phyloP scores from a whole-genome alignment of 2,797 vertebrate species.

The Myotis findleyi region DNA sequence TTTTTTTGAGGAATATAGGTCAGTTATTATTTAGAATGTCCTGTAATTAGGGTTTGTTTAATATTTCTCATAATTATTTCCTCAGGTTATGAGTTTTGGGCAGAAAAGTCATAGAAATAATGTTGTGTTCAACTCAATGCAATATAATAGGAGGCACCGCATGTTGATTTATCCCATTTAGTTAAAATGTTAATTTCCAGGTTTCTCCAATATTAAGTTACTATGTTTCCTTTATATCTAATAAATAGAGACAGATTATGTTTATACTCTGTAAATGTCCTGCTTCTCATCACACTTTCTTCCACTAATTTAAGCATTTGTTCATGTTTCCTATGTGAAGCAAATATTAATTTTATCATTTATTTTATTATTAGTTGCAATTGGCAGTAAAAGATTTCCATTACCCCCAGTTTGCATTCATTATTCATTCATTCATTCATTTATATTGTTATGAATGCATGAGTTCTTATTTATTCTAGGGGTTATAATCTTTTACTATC shows the following conservation, averaged over 20 bases:
- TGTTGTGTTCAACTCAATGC: background rate
- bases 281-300: background rate
- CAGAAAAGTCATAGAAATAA: background rate
- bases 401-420: background rate
- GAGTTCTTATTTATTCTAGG: background rate
- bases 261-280: background rate
- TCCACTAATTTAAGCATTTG: background rate
- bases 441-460: background rate
- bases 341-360: background rate
- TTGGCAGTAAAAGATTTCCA: background rate
- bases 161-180: background rate
- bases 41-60: background rate
- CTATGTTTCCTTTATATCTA: background rate
- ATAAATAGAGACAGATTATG: background rate
- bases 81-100: background rate
- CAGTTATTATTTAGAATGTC: background rate
- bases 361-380: constrained; percentile 25
- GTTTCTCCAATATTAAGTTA: background rate
- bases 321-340: background rate
- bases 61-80: background rate
- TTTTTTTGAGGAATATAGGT: background rate
- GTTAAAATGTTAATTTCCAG: background rate
- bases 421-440: background rate
- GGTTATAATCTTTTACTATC: background rate
- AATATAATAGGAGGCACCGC: background rate